Conservation (phyloP, 2,113 vertebrate species). For the Mandrillus leucophaeus region DNA sequence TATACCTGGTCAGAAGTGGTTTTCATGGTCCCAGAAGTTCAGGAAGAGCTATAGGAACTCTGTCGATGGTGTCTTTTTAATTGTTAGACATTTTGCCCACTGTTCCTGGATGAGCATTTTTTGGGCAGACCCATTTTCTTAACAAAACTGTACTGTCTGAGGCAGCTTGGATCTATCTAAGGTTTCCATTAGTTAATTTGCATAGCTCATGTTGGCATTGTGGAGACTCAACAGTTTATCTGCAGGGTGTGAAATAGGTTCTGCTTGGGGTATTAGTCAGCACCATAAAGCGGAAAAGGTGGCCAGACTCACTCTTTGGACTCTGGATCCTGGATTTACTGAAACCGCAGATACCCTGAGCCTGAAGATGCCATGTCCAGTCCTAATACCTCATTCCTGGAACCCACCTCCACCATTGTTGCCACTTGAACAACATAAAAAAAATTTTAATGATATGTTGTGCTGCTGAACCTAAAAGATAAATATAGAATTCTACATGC, state of each 20-base stretch:
- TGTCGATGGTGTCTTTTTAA: slow-evolving; percentile 88
- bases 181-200: slow-evolving; percentile 88
- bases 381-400: background rate
- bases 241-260: background rate
- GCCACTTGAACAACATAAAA: background rate
- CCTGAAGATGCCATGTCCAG: background rate
- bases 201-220: slow-evolving; percentile 81
- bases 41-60: slow-evolving; percentile 91
- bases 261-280: background rate
- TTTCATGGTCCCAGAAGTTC: slow-evolving; percentile 90
- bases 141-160: slow-evolving; percentile 81
- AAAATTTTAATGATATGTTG: background rate
- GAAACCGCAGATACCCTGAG: background rate
- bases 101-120: slow-evolving; percentile 85
- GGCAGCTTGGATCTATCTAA: slow-evolving; percentile 85
- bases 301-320: background rate
- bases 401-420: background rate
- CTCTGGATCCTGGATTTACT: background rate
- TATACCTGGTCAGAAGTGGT: slow-evolving; percentile 91
- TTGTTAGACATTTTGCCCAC: slow-evolving; percentile 89
- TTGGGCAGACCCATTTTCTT: slow-evolving; percentile 82
- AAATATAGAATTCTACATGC: background rate
- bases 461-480: background rate
- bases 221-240: slow-evolving; percentile 82
- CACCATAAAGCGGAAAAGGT: slow-evolving; percentile 79